A percentile compares a stretch with the other conserved stretches of the same genome.
Conservation (phyloP, 1,140 invertebrate genomes). For the Leptinotarsa lineolata region DNA sequence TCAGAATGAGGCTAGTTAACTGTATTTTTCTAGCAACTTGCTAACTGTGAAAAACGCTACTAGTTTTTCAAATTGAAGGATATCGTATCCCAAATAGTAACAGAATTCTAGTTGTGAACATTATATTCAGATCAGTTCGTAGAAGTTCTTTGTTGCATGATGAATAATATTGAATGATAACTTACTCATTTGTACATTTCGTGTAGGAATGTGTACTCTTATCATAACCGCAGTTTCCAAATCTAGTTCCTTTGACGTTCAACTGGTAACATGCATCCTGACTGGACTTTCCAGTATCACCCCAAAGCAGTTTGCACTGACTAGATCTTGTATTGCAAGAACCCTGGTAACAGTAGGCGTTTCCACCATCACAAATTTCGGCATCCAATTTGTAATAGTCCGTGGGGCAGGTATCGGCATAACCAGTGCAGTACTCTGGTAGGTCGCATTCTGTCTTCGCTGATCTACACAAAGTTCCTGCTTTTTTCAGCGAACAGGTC, state of each 20-base stretch:
- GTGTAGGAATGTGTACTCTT: background rate
- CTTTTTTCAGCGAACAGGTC: constrained; percentile 74
- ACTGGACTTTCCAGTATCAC: constrained; percentile 84
- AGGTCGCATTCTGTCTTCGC: constrained; percentile 90
- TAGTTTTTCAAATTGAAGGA: too few species aligned
- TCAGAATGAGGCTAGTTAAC: too few species aligned
- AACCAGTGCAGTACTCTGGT: constrained; percentile 92
- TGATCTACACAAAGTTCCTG: constrained; percentile 79
- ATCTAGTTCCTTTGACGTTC: background rate
- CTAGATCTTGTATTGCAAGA: constrained; percentile 88
- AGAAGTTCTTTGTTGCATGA: too few species aligned
- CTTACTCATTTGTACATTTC: background rate
- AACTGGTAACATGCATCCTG: constrained; percentile 78
- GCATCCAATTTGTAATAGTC: constrained; percentile 93
- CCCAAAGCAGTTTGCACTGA: constrained; percentile 95
- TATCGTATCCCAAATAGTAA: too few species aligned
- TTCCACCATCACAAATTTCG: constrained; percentile 73
- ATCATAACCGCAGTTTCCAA: background rate
- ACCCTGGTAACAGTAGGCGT: constrained; percentile 88
- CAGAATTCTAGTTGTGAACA: too few species aligned
- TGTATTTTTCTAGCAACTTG: too few species aligned
- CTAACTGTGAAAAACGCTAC: too few species aligned
- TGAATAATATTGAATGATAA: background rate
- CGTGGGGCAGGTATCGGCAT: constrained; percentile 89
- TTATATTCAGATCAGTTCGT: too few species aligned